These are phyloP conservation scores for Dermatophagoides farinae DNA, from an alignment of 1,140 invertebrate genomes.

Conservation along the genomic window DNA sequence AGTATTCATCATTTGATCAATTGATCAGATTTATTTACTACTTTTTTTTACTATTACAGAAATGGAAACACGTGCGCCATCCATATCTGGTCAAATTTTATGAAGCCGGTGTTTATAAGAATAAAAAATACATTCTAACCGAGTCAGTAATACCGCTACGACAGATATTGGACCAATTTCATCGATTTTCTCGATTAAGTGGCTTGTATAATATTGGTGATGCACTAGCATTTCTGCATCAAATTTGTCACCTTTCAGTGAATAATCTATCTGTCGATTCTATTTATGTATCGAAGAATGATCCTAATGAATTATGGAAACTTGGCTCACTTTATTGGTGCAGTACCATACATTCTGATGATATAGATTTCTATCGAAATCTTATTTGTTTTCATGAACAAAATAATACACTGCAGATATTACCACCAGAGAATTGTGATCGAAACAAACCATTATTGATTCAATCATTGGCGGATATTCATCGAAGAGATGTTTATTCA, in stretches of 20 bases:
- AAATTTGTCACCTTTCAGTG: background rate
- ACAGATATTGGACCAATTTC: background rate
- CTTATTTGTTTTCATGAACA: background rate
- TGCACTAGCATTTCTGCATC: conserved; percentile 7
- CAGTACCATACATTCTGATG: background rate
- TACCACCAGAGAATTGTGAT: conserved; percentile 7
- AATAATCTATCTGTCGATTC: conserved; percentile 10
- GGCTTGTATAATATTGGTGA: conserved; percentile 8
- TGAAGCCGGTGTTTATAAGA: background rate
- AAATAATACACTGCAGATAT: background rate
- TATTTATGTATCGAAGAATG: conserved; percentile 8
- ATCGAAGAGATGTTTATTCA: conserved; percentile 9
- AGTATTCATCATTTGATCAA: background rate
- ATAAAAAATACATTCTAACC: conserved; percentile 11
- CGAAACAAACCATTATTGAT: background rate
- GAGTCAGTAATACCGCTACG: background rate
- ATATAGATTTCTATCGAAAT: background rate
- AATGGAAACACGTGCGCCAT: conserved; percentile 13
- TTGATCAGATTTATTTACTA: background rate
- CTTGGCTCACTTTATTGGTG: conserved; percentile 7
- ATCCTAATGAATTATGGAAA: conserved; percentile 9
- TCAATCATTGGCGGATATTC: background rate
- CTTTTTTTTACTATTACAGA: background rate
- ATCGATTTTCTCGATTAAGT: background rate
- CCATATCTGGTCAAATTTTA: conserved; percentile 12